Evolutionary conservation across 2,113 vertebrate species (phyloP).

Genomic region (Dermatemys mawii): DNA sequence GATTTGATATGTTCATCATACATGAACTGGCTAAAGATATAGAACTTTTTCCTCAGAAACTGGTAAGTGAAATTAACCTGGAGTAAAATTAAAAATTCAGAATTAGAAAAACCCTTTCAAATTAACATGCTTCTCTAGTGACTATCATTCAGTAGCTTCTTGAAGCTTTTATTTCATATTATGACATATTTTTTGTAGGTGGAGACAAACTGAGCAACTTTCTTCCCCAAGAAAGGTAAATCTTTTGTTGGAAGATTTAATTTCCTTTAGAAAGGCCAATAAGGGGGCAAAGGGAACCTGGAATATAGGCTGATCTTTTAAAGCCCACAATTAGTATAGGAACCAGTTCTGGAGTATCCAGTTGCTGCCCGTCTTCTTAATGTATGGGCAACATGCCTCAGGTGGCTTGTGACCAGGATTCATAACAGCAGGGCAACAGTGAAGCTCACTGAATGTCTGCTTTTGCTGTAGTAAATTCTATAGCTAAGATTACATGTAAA

Average conservation of each 20-base stretch:
- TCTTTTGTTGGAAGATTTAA: neutral
- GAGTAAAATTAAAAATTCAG: constrained; percentile 8
- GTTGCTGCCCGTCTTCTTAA: neutral
- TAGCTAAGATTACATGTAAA: neutral
- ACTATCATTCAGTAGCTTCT: neutral
- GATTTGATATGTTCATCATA: constrained; percentile 99
- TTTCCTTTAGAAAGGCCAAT: neutral
- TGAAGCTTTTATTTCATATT: neutral
- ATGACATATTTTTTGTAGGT: neutral
- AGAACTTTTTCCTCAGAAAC: constrained; percentile 98
- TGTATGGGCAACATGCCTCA: too few relatives aligned
- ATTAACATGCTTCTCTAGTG: neutral
- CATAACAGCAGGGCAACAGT: neutral
- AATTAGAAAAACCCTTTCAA: neutral
- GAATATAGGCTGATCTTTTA: neutral
- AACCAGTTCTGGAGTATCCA: neutral
- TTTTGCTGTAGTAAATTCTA: neutral
- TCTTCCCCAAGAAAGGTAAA: neutral
- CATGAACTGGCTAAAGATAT: constrained; percentile 99
- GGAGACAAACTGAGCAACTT: neutral
- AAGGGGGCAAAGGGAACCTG: neutral
- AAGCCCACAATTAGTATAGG: neutral
- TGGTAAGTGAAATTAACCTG: constrained; percentile 99
- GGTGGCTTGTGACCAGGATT: too few relatives aligned
- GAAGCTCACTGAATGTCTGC: neutral